Conservation (phyloP, 1,140 invertebrate species). For the Dendroctonus valens region DNA sequence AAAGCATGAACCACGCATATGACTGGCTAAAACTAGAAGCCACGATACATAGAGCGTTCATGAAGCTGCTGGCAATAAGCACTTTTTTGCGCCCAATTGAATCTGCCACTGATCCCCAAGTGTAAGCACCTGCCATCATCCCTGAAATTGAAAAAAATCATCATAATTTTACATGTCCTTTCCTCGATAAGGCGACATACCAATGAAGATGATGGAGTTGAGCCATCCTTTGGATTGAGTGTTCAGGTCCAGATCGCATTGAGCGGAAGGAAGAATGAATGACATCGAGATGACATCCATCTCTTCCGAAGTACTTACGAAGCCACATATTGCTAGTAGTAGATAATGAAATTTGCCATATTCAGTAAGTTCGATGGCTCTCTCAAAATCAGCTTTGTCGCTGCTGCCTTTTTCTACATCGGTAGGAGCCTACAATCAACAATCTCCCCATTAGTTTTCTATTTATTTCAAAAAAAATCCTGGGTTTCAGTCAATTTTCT, state of each 20-base stretch:
- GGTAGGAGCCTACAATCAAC: constrained; percentile 26
- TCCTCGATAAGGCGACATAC: constrained; percentile 8
- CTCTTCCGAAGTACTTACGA: constrained; percentile 92
- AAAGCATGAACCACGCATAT: constrained; percentile 84
- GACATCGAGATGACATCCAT: constrained; percentile 95
- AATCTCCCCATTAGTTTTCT: constrained; percentile 1
- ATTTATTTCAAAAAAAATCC: no score
- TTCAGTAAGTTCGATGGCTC: constrained; percentile 78
- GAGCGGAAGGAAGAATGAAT: constrained; percentile 88
- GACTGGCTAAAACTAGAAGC: constrained; percentile 84
- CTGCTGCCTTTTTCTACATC: constrained; percentile 54
- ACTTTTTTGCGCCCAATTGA: constrained; percentile 80
- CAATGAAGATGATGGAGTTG: constrained; percentile 81
- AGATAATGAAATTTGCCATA: constrained; percentile 92
- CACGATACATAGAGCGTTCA: constrained; percentile 86
- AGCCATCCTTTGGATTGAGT: constrained; percentile 85
- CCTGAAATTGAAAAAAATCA: constrained; percentile 46
- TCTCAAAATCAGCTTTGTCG: constrained; percentile 77
- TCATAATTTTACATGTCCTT: neutral
- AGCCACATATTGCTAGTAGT: constrained; percentile 83
- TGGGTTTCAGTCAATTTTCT: no score
- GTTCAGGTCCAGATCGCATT: constrained; percentile 86
- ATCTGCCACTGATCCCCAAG: constrained; percentile 89
- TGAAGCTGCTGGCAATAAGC: constrained; percentile 82
- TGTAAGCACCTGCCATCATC: constrained; percentile 91